A percentile compares a stretch with the other conserved stretches of the same genome.
These are phyloP conservation scores for Megalopta genalis DNA, from an alignment of 1,140 invertebrate species.

Conservation along the genomic window DNA sequence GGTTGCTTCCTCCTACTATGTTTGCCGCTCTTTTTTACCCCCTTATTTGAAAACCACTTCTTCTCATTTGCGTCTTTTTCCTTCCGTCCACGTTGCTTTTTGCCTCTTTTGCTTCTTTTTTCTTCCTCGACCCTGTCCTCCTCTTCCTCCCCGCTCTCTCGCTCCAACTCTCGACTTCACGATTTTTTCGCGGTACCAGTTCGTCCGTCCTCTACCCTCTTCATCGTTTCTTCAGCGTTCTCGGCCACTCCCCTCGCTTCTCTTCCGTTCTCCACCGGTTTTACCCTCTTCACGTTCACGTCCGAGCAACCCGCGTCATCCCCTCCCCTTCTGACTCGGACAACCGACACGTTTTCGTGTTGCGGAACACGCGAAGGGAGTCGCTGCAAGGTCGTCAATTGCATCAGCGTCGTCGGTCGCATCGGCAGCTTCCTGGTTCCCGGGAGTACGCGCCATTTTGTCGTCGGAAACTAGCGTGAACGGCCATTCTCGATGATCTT, in stretches of 20 bases:
- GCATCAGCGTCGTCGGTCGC: constrained; percentile 37
- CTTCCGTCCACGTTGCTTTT: background rate
- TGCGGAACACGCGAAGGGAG: constrained; percentile 39
- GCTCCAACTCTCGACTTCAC: background rate
- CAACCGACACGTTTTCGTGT: constrained; percentile 25
- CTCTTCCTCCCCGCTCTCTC: background rate
- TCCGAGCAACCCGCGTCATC: background rate
- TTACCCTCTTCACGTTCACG: constrained; percentile 18
- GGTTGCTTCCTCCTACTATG: background rate
- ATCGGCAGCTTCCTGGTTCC: constrained; percentile 26
- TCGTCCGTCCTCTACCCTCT: background rate
- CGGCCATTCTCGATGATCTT: too few species aligned
- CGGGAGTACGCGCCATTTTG: background rate
- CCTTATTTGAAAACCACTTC: constrained; percentile 6
- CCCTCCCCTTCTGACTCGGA: constrained; percentile 7
- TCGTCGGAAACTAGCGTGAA: background rate
- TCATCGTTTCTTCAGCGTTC: background rate
- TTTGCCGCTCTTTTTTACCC: background rate
- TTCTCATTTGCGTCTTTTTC: constrained; percentile 6
- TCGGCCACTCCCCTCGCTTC: background rate
- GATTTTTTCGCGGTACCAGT: background rate
- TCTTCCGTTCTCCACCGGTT: background rate
- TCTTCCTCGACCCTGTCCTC: background rate
- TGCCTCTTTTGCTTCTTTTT: background rate
- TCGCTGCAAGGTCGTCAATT: constrained; percentile 47